These are phyloP conservation scores for Papilio xuthus DNA, from an alignment of 1,140 invertebrate species.

Conservation along the genomic window DNA sequence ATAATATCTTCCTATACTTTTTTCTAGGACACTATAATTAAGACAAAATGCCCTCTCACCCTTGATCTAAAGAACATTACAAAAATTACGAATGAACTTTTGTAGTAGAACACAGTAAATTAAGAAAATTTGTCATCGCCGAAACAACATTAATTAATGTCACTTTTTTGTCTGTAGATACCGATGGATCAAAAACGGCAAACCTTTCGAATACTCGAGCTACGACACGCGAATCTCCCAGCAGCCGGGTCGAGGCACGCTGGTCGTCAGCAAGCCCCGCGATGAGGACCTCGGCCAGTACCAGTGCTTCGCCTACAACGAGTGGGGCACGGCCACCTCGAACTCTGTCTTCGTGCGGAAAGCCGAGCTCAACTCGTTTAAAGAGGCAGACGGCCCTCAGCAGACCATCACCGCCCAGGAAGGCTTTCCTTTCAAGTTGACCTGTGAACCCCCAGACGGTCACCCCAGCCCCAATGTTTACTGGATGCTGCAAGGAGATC, in stretches of 20 bases:
- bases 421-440: conserved; percentile 92
- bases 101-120: background rate
- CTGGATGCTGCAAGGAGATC: conserved; percentile 93
- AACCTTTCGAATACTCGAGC: conserved; percentile 93
- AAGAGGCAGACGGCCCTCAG: conserved; percentile 85
- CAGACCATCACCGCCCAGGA: conserved; percentile 87
- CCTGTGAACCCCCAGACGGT: conserved; percentile 95
- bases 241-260: conserved; percentile 94
- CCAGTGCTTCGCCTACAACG: conserved; percentile 98
- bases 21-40: background rate
- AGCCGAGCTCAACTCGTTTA: conserved; percentile 96
- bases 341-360: conserved; percentile 98
- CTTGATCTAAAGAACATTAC: background rate
- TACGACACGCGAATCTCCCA: conserved; percentile 97
- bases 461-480: conserved; percentile 97
- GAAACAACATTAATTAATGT: conserved; percentile 28
- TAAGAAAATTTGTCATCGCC: background rate
- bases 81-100: too few species aligned
- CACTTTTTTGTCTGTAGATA: conserved; percentile 85
- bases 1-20: background rate
- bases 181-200: conserved; percentile 97
- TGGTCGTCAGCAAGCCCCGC: conserved; percentile 93
- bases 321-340: conserved; percentile 96
- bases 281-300: conserved; percentile 98
- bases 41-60: background rate